Percentiles rank a stretch among this genome's conserved stretches.
Evolutionary conservation across 2,888 invertebrate genomes (phyloP).

Genomic region (Iselma pallidipennis): DNA sequence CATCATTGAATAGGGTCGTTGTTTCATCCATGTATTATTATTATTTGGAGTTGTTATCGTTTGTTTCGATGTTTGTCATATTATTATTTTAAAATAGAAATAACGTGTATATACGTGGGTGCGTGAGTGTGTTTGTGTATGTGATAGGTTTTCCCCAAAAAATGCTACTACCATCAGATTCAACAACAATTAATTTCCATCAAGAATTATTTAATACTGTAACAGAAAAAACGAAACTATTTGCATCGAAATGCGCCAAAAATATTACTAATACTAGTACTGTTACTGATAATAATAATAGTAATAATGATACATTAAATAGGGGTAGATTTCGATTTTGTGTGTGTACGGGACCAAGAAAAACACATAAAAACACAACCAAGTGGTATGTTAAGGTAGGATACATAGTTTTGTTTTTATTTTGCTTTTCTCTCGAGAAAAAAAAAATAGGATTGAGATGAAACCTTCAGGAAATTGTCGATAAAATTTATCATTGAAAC

Average conservation of each 20-base stretch:
- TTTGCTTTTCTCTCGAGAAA: too few relatives aligned
- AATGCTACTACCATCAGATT: slow-evolving; percentile 51
- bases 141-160: too few relatives aligned
- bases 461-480: not conserved
- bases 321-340: slow-evolving; percentile 50
- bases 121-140: not conserved
- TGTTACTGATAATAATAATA: slow-evolving; percentile 38
- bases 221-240: slow-evolving; percentile 49
- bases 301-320: slow-evolving; percentile 35
- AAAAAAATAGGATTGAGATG: slow-evolving; percentile 1
- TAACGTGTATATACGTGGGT: not conserved
- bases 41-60: too few relatives aligned
- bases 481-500: not conserved
- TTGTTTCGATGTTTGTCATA: too few relatives aligned
- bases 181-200: slow-evolving; percentile 47
- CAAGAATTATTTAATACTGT: slow-evolving; percentile 48
- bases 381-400: slow-evolving; percentile 78
- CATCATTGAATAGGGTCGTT: too few relatives aligned
- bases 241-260: slow-evolving; percentile 46
- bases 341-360: slow-evolving; percentile 54
- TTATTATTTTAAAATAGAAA: too few relatives aligned
- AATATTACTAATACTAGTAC: slow-evolving; percentile 31
- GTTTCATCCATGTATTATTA: too few relatives aligned
- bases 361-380: slow-evolving; percentile 59
- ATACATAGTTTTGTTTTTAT: too few relatives aligned